Evolutionary conservation across 2,113 vertebrate genomes (phyloP).

Genomic region (Pituophis catenifer): DNA sequence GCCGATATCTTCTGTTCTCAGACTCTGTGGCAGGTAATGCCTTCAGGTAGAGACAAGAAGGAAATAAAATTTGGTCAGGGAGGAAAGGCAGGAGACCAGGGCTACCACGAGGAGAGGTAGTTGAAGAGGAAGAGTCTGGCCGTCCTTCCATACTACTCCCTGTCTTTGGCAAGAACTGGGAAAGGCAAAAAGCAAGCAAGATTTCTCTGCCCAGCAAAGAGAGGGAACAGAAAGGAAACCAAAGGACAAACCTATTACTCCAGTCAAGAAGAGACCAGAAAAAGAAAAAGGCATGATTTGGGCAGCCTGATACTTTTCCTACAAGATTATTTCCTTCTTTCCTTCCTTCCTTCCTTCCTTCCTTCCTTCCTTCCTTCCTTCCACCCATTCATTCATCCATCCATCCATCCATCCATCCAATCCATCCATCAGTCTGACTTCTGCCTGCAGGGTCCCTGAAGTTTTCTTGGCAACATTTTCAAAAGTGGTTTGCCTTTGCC

Average conservation of each 20-base stretch:
- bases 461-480: not conserved
- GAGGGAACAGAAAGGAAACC: not conserved
- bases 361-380: too few relatives aligned
- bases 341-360: too few relatives aligned
- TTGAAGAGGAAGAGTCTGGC: not conserved
- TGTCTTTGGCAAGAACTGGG: not conserved
- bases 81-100: not conserved
- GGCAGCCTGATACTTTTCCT: not conserved
- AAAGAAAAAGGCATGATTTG: not conserved
- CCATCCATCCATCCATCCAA: too few relatives aligned
- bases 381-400: too few relatives aligned
- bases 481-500: not conserved
- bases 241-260: not conserved
- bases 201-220: not conserved
- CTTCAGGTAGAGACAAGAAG: not conserved
- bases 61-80: not conserved
- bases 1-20: not conserved
- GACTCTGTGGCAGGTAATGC: not conserved
- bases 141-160: not conserved
- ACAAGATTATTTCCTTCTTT: not conserved
- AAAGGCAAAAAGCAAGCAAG: not conserved
- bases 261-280: not conserved
- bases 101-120: not conserved
- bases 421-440: not conserved
- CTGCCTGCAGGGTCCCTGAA: not conserved